These are phyloP conservation scores for Tympanoctomys barrerae DNA, from an alignment of 2,797 vertebrate species.

Conservation along the genomic window DNA sequence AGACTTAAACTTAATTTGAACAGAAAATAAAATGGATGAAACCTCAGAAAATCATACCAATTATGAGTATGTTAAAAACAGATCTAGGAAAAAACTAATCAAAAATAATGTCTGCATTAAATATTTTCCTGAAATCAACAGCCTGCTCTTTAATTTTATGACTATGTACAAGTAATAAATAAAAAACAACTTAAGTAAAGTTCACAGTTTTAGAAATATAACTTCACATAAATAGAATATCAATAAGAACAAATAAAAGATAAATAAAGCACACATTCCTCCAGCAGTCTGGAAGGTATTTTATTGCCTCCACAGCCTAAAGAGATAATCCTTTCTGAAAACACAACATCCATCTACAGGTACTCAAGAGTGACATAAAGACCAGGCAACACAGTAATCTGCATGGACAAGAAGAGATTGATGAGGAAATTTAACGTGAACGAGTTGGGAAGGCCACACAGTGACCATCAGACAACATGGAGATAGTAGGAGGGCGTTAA, in stretches of 20 bases:
- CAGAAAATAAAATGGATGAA: slow-evolving; percentile 41
- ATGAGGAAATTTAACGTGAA: slow-evolving; percentile 52
- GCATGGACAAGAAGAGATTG: slow-evolving; percentile 18
- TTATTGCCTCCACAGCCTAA: not conserved
- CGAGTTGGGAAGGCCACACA: not conserved
- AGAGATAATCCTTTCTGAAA: slow-evolving; percentile 58
- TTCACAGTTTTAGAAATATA: slow-evolving; percentile 6
- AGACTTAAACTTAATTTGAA: slow-evolving; percentile 64
- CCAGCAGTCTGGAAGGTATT: not conserved
- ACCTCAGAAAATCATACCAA: slow-evolving; percentile 61
- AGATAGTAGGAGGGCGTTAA: not conserved
- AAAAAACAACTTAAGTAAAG: not conserved
- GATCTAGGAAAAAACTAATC: slow-evolving; percentile 7
- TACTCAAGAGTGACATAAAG: slow-evolving; percentile 49
- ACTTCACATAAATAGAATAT: slow-evolving; percentile 20
- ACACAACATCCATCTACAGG: not conserved
- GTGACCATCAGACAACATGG: not conserved
- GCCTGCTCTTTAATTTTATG: slow-evolving; percentile 29
- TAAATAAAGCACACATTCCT: not conserved
- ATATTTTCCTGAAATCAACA: slow-evolving; percentile 49
- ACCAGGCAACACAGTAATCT: slow-evolving; percentile 51
- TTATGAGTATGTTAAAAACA: slow-evolving; percentile 48
- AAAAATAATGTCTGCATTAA: slow-evolving; percentile 45
- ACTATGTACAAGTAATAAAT: slow-evolving; percentile 14
- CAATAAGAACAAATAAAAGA: slow-evolving; percentile 34